These are phyloP conservation scores for Himalopsyche kuldschensis DNA, from an alignment of 2,888 invertebrate genomes.

Conservation along the genomic window DNA sequence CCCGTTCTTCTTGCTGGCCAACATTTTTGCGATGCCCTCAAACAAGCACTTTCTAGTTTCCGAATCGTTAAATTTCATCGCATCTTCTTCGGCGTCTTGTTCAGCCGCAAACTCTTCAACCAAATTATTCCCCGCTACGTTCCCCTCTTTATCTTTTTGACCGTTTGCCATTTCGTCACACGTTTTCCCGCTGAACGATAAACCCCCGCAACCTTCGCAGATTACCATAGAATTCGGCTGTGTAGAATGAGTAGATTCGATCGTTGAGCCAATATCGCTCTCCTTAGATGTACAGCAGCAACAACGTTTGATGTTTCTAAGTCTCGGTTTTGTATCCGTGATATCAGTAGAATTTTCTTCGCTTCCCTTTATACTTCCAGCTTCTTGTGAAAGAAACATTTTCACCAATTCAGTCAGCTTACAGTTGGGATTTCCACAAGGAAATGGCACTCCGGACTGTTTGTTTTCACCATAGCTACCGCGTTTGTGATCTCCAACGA, in stretches of 20 bases:
- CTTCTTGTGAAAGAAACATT: conserved; percentile 2
- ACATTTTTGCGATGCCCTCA: conserved; percentile 12
- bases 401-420: conserved; percentile 19
- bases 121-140: neutral
- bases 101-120: neutral
- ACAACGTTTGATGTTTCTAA: neutral
- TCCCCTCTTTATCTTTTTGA: neutral
- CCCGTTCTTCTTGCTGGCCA: neutral
- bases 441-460: neutral
- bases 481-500: conserved; percentile 15
- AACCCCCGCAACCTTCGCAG: conserved; percentile 16
- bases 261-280: neutral
- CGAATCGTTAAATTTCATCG: neutral
- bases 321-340: neutral
- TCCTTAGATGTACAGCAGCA: neutral
- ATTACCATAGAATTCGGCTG: neutral
- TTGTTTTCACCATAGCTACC: neutral
- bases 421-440: conserved; percentile 21
- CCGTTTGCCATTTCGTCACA: neutral
- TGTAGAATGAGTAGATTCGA: neutral
- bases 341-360: neutral
- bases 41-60: conserved; percentile 2
- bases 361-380: neutral
- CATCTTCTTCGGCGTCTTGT: neutral
- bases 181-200: neutral